Evolutionary conservation across 1,140 invertebrate species (phyloP), one percentile per base, ranked within the genome.

Genomic region (Luehdorfia chinensis): DNA sequence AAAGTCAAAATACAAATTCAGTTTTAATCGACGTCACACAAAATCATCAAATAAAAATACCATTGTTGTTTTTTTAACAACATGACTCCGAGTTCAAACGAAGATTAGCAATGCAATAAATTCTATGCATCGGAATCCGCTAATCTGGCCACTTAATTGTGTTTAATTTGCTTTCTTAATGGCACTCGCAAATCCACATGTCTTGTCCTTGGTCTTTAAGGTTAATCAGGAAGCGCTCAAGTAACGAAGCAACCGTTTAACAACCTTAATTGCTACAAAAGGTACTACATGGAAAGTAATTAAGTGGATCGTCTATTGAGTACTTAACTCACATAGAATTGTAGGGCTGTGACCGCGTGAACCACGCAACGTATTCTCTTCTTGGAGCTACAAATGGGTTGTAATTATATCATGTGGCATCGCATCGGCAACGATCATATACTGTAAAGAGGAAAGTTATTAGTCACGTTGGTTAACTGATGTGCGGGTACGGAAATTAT

Each of bases 211-310:
- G 25, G 39, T 28, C 39, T 43, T 43, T 43, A 43, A 27, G 15
- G 23, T 43, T 66, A 66, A 66, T 66, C 56, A 62, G 55, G 53
- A 59, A 52, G 34, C 55, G 47, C 52, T 56, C 51, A 37, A 28
- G 25, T 43, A 43, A 43, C 39, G 39, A 47, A 55, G 55, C 41
- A 55, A 53, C 45, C 55, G 54, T 55, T 64, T 55, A 66, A 66
- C 58, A 59, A 21, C 37, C 56, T 53, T 55, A 66, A 66, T 66
- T 66, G 44, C 50, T 59, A 54, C 47, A 53, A 64, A 59, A 59
- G 54, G 50, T 60, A 43, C 50, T 31, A 47, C 47, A 32, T 37
- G 56, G 50, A 41, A 41, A 59, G 60, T 52, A 56, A 68, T 68
- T 68, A 61, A 47, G 33, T 56, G 45, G 49, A 62, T 59, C 44